These are phyloP conservation scores for Microctonus aethiopoides DNA, from an alignment of 2,888 invertebrate species.

Conservation along the genomic window DNA sequence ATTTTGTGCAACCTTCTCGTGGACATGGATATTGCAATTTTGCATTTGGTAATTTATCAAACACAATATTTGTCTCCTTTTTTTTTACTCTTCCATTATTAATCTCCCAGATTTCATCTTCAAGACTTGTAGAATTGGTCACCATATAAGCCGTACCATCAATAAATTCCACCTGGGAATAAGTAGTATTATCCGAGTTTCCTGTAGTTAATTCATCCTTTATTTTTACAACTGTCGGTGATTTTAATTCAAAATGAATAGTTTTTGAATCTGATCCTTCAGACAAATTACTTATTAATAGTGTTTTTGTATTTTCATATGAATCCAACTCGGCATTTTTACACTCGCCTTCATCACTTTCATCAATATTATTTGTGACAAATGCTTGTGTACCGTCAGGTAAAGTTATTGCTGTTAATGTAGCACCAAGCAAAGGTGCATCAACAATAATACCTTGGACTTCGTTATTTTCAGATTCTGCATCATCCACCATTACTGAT, in stretches of 20 bases:
- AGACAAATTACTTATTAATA: conserved; percentile 55
- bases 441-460: conserved; percentile 56
- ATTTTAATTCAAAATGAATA: conserved; percentile 55
- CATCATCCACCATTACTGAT: conserved; percentile 56
- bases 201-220: conserved; percentile 45
- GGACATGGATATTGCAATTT: conserved; percentile 63
- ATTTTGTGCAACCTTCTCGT: conserved; percentile 68
- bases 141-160: conserved; percentile 60
- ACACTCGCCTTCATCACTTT: conserved; percentile 24
- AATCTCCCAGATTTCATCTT: conserved; percentile 56
- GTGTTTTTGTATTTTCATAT: conserved; percentile 56
- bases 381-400: conserved; percentile 64
- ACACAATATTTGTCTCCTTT: conserved; percentile 49
- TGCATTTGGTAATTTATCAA: conserved; percentile 58
- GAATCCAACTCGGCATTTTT: conserved; percentile 47
- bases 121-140: conserved; percentile 51
- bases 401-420: conserved; percentile 61
- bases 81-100: conserved; percentile 52
- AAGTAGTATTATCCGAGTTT: conserved; percentile 47
- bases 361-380: conserved; percentile 49
- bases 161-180: conserved; percentile 56
- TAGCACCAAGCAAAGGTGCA: conserved; percentile 53
- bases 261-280: conserved; percentile 57
- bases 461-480: conserved; percentile 44
- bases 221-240: conserved; percentile 48